These are phyloP conservation scores for Drosophila subquinaria DNA, from an alignment of 2,888 invertebrate species.

Conservation along the genomic window DNA sequence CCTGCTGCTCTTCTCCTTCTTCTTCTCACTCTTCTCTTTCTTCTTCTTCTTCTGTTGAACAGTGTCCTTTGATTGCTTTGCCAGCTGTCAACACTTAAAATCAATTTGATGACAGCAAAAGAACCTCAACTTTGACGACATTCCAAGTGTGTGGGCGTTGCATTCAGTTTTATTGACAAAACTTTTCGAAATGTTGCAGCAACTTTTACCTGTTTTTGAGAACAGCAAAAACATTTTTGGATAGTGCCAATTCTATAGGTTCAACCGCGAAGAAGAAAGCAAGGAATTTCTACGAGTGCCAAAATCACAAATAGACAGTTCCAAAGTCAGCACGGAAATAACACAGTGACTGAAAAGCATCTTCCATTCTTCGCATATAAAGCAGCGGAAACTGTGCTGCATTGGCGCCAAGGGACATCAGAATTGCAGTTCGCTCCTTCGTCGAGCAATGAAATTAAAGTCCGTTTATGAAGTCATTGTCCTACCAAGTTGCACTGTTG, in stretches of 20 bases:
- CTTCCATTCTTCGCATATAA: constrained; percentile 40
- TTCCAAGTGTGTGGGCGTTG: constrained; percentile 28
- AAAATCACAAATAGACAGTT: constrained; percentile 20
- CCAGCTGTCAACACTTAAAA: constrained; percentile 51
- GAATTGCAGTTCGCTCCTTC: constrained; percentile 34
- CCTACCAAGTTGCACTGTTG: constrained; percentile 51
- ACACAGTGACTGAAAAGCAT: constrained; percentile 13
- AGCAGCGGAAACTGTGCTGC: constrained; percentile 72
- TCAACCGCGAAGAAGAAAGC: constrained; percentile 19
- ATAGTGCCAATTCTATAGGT: constrained; percentile 41
- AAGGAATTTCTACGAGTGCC: constrained; percentile 15
- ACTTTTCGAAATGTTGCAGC: constrained; percentile 20
- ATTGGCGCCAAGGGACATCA: constrained; percentile 38
- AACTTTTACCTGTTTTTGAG: constrained; percentile 22
- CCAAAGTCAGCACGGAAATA: constrained; percentile 38
- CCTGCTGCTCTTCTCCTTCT: constrained; percentile 2
- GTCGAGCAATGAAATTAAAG: constrained; percentile 67
- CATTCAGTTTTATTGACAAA: constrained; percentile 57
- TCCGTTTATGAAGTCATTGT: constrained; percentile 80
- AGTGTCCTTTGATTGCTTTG: constrained; percentile 18
- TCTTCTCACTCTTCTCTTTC: not conserved
- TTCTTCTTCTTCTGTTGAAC: not conserved
- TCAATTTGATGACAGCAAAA: constrained; percentile 29
- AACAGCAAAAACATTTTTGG: constrained; percentile 18
- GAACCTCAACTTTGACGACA: constrained; percentile 17